Evolutionary conservation across 2,888 invertebrate species (phyloP).

Genomic region (Ennomos quercinarius): DNA sequence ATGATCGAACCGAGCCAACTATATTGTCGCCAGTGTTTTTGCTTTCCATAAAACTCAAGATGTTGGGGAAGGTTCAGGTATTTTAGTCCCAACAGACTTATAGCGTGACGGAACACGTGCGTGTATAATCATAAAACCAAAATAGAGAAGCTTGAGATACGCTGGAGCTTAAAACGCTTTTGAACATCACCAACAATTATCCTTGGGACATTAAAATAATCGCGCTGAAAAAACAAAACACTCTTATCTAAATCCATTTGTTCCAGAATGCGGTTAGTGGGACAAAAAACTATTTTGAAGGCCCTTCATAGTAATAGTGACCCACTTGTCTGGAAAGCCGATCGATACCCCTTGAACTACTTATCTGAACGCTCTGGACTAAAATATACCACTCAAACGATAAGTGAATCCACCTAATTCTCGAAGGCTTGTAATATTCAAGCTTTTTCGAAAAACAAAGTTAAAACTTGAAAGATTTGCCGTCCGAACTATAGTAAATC

Average conservation of each 20-base stretch:
- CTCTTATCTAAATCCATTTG: conserved; percentile 51
- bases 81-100: conserved; percentile 33
- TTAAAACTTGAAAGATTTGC: conserved; percentile 20
- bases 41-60: conserved; percentile 25
- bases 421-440: conserved; percentile 34
- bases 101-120: conserved; percentile 37
- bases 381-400: conserved; percentile 48
- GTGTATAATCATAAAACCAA: conserved; percentile 33
- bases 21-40: conserved; percentile 12
- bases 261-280: conserved; percentile 72
- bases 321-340: conserved; percentile 67
- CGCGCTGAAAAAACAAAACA: conserved; percentile 37
- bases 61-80: conserved; percentile 45
- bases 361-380: conserved; percentile 57
- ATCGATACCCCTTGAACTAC: conserved; percentile 78
- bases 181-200: conserved; percentile 27
- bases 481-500: conserved; percentile 18
- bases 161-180: conserved; percentile 24
- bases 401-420: conserved; percentile 43
- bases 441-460: conserved; percentile 26
- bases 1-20: conserved; percentile 10
- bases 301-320: conserved; percentile 68
- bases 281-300: conserved; percentile 69
- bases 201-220: conserved; percentile 39
- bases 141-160: conserved; percentile 28